These are phyloP conservation scores for Sisyra terminalis DNA, from an alignment of 2,888 invertebrate genomes.

Conservation along the genomic window DNA sequence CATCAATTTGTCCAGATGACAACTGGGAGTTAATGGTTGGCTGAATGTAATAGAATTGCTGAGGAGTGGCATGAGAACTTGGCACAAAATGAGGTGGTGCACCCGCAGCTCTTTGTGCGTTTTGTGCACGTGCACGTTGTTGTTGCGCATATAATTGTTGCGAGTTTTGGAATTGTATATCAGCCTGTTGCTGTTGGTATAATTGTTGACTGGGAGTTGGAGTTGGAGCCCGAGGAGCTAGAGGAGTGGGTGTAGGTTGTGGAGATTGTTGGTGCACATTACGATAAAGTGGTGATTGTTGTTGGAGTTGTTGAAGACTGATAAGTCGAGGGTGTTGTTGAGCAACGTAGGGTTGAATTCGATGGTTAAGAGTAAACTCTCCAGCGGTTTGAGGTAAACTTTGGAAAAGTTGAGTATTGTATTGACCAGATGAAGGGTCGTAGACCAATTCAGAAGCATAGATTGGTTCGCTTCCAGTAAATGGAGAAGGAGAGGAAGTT, in stretches of 20 bases:
- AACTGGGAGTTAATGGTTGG: conserved; percentile 27
- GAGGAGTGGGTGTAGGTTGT: conserved; percentile 16
- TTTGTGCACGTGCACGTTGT: conserved; percentile 28
- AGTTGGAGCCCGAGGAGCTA: conserved; percentile 30
- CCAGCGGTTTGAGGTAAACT: conserved; percentile 51
- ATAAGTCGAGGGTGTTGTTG: conserved; percentile 30
- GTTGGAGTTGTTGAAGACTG: conserved; percentile 39
- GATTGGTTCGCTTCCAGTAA: conserved; percentile 38
- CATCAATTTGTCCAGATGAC: conserved; percentile 59
- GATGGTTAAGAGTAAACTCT: conserved; percentile 53
- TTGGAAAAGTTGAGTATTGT: conserved; percentile 64
- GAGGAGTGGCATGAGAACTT: conserved; percentile 16
- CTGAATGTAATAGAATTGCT: conserved; percentile 42
- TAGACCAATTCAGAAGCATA: conserved; percentile 64
- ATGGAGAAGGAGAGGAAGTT: conserved; percentile 19
- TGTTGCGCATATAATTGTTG: conserved; percentile 31
- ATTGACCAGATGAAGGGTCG: conserved; percentile 60
- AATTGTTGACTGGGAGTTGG: conserved; percentile 48
- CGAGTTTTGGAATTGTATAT: conserved; percentile 38
- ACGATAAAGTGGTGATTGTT: conserved; percentile 34
- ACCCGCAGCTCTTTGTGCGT: conserved; percentile 6
- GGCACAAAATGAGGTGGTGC: conserved; percentile 10
- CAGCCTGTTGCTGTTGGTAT: conserved; percentile 48
- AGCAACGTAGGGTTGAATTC: conserved; percentile 53
- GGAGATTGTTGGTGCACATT: conserved; percentile 25